Conservation (phyloP, 2,113 vertebrate genomes). For the Eulemur macaco region DNA sequence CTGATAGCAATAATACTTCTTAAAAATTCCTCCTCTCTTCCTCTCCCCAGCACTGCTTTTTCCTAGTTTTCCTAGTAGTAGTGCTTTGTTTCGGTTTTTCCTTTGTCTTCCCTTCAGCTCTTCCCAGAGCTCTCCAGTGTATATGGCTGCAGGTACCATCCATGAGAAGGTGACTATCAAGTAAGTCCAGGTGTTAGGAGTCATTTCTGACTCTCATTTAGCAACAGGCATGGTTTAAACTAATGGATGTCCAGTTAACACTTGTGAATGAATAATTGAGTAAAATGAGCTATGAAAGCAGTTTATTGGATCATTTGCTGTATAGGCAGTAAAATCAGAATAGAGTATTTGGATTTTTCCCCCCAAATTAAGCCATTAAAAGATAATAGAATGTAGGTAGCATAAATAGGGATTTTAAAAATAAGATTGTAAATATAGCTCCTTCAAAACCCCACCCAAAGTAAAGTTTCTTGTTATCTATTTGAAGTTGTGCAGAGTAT, state of each 20-base stretch:
- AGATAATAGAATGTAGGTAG: not conserved
- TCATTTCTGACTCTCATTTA: not conserved
- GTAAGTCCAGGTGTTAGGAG: not conserved
- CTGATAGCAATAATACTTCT: not conserved
- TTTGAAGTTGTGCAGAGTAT: not conserved
- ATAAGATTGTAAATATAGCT: not conserved
- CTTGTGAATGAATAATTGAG: not conserved
- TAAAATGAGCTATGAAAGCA: not conserved
- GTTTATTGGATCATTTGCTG: not conserved
- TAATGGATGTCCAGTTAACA: not conserved
- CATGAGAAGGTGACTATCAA: not conserved
- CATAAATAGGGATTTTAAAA: not conserved
- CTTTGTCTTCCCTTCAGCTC: not conserved
- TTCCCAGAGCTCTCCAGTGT: not conserved
- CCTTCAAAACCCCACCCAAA: not conserved
- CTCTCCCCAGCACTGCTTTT: not conserved
- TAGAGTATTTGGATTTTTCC: not conserved
- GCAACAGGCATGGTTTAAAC: not conserved
- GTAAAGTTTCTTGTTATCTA: not conserved
- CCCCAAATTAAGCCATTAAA: not conserved
- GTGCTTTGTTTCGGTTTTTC: not conserved
- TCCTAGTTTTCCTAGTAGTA: not conserved
- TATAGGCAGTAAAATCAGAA: not conserved
- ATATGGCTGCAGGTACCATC: not conserved
- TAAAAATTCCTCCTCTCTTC: not conserved